phyloP scores from a whole-genome alignment of 2,113 vertebrate species.

The Perca flavescens region DNA sequence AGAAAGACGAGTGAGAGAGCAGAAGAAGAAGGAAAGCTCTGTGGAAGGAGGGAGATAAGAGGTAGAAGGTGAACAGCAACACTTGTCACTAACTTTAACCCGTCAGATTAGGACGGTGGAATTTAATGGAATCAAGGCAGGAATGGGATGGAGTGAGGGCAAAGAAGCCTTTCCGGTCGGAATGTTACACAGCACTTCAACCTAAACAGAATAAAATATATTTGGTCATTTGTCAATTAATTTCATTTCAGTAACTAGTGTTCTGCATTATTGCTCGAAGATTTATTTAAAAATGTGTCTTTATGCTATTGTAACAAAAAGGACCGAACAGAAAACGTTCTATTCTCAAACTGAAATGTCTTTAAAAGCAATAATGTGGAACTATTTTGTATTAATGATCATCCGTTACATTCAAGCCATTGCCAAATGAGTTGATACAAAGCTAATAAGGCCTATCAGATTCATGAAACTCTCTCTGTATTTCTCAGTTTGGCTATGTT shows the following conservation, averaged over 20 bases:
- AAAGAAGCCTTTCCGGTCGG: neutral
- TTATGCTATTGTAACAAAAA: neutral
- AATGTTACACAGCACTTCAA: neutral
- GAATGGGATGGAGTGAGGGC: conserved; percentile 12
- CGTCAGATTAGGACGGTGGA: conserved; percentile 82
- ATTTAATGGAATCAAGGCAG: conserved; percentile 61
- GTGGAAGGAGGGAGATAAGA: conserved; percentile 89
- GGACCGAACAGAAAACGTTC: neutral
- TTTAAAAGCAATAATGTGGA: neutral
- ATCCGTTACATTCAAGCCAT: no score
- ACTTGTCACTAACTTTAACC: conserved; percentile 80
- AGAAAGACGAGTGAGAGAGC: conserved; percentile 79
- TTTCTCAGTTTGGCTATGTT: no score
- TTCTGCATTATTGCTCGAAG: neutral
- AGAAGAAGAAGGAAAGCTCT: conserved; percentile 81
- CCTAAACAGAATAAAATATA: no score
- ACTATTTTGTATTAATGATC: no score
- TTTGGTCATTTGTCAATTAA: no score
- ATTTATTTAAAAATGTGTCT: neutral
- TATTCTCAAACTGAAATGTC: neutral
- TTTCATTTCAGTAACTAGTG: no score
- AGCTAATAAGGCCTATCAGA: no score
- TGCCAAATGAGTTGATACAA: no score
- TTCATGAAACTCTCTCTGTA: no score
- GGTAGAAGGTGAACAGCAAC: conserved; percentile 89